Evolutionary conservation across 2,797 vertebrate species (phyloP).

Genomic region (Rhinoraja longicauda): DNA sequence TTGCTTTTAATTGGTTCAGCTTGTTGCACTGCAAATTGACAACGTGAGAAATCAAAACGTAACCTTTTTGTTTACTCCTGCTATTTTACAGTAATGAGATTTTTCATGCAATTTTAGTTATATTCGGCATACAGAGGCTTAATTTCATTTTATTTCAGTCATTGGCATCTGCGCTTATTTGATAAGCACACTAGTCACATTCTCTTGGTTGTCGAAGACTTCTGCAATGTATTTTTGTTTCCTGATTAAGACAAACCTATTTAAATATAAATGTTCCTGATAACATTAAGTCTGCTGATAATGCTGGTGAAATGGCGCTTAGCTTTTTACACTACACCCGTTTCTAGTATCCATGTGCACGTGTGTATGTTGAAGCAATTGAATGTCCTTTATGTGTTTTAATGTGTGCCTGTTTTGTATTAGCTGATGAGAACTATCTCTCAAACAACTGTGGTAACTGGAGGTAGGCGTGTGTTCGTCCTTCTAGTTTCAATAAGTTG

Average conservation of each 20-base stretch:
- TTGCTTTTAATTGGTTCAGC: background rate
- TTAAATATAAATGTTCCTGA: background rate
- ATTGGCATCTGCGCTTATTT: background rate
- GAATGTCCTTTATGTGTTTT: background rate
- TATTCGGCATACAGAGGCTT: background rate
- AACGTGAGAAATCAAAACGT: conserved; percentile 28
- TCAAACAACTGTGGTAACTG: too few species aligned
- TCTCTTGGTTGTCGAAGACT: background rate
- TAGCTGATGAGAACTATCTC: too few species aligned
- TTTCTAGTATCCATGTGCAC: background rate
- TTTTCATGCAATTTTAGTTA: conserved; percentile 17
- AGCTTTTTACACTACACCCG: background rate
- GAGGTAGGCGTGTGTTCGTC: too few species aligned
- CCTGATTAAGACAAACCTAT: background rate
- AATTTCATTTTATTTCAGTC: background rate
- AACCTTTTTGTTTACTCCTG: conserved; percentile 4
- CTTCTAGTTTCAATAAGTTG: too few species aligned
- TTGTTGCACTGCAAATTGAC: background rate
- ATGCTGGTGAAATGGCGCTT: background rate
- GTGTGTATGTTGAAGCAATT: too few species aligned
- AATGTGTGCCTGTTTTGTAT: background rate
- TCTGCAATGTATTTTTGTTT: background rate
- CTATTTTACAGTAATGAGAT: conserved; percentile 22
- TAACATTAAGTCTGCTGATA: background rate
- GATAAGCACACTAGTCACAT: background rate